These are phyloP conservation scores for Dryomyza anilis DNA, from an alignment of 2,888 invertebrate species.

Conservation along the genomic window DNA sequence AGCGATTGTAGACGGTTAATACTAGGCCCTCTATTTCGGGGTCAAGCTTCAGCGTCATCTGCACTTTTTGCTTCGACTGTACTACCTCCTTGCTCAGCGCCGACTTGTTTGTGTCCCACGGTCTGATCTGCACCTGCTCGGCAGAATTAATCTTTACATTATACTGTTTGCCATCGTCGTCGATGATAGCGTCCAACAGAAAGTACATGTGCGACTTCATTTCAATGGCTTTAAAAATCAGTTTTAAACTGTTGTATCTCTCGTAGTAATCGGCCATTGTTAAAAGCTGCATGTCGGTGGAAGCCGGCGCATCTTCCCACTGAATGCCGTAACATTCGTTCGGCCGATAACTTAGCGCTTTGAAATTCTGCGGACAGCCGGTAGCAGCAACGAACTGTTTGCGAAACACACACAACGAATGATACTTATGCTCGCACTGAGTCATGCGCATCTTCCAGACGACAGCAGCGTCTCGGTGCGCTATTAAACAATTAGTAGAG, in stretches of 20 bases:
- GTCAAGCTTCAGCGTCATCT: constrained; percentile 44
- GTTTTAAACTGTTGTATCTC: constrained; percentile 39
- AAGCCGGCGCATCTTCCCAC: constrained; percentile 36
- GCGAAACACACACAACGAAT: constrained; percentile 47
- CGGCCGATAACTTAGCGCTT: constrained; percentile 46
- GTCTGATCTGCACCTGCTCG: constrained; percentile 33
- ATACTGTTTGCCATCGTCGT: constrained; percentile 32
- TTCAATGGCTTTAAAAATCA: constrained; percentile 35
- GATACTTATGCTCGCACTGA: constrained; percentile 40
- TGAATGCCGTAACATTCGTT: constrained; percentile 49
- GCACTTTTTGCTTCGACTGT: constrained; percentile 32
- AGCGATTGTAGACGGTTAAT: constrained; percentile 66
- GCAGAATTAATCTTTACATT: constrained; percentile 40
- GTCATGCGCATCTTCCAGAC: too few species aligned
- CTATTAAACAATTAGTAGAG: constrained; percentile 6
- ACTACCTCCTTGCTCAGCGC: constrained; percentile 39
- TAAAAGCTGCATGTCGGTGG: constrained; percentile 34
- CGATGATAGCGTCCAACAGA: constrained; percentile 35
- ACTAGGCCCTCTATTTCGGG: constrained; percentile 44
- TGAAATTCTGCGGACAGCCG: constrained; percentile 45
- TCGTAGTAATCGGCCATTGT: constrained; percentile 40
- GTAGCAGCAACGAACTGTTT: constrained; percentile 38
- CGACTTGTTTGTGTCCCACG: constrained; percentile 20
- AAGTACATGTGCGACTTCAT: constrained; percentile 34
- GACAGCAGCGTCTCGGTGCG: too few species aligned